A percentile compares a stretch with the other conserved stretches of the same genome.
phyloP scores from a whole-genome alignment of 2,113 vertebrate genomes.

The Fukomys damarensis region DNA sequence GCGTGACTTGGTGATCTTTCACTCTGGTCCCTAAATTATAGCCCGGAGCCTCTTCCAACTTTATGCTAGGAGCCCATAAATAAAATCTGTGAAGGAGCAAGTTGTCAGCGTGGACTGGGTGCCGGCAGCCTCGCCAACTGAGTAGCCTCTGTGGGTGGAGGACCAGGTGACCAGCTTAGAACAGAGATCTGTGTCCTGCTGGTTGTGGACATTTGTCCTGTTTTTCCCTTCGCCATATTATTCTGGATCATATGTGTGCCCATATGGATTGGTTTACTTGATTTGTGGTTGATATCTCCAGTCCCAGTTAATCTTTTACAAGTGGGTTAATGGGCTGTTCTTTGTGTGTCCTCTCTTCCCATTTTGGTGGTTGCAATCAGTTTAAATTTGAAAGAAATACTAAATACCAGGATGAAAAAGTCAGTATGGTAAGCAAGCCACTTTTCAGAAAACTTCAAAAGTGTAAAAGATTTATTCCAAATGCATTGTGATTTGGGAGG shows the following conservation, averaged over 20 bases:
- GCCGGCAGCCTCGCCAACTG: too few species aligned
- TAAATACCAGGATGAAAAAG: conserved; percentile 22
- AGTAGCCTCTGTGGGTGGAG: not conserved
- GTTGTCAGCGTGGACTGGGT: not conserved
- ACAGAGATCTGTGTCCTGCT: not conserved
- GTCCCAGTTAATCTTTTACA: conserved; percentile 10
- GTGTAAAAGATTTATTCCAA: conserved; percentile 43
- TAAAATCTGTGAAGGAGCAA: not conserved
- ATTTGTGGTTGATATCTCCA: conserved; percentile 22
- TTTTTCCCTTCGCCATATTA: not conserved
- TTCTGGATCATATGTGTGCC: not conserved
- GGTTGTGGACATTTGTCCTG: not conserved
- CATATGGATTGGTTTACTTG: conserved; percentile 14
- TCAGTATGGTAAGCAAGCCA: not conserved
- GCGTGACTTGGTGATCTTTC: not conserved
- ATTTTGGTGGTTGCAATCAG: not conserved
- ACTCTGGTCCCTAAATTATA: not conserved
- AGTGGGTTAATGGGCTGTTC: not conserved
- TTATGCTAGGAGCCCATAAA: not conserved
- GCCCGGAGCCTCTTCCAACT: not conserved
- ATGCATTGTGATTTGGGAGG: not conserved
- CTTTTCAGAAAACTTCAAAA: conserved; percentile 35
- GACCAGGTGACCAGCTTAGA: not conserved
- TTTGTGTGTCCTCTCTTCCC: not conserved
- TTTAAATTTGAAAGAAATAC: conserved; percentile 43